Evolutionary conservation across 2,888 invertebrate genomes (phyloP).

Genomic region (Ophion slaviceki): DNA sequence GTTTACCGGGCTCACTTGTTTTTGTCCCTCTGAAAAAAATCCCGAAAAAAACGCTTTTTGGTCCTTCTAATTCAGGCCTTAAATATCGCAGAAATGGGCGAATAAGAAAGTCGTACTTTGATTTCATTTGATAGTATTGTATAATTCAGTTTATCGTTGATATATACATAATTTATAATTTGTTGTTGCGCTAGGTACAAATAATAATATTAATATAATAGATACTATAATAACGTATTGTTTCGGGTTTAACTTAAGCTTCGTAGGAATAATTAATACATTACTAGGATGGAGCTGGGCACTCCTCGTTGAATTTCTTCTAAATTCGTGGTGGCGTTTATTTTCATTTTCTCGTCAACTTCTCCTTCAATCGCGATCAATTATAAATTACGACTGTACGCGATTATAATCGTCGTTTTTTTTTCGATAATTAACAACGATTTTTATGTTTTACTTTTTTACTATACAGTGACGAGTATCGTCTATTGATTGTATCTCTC

Average conservation of each 20-base stretch:
- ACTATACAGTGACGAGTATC: conserved; percentile 60
- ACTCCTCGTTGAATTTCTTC: conserved; percentile 37
- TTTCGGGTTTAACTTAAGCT: conserved; percentile 72
- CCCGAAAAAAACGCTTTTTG: too few species aligned
- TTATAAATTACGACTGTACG: conserved; percentile 56
- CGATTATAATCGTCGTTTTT: conserved; percentile 43
- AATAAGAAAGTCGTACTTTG: conserved; percentile 34
- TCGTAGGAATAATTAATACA: conserved; percentile 67
- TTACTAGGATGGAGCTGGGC: conserved; percentile 64
- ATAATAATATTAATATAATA: conserved; percentile 74
- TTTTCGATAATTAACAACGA: conserved; percentile 45
- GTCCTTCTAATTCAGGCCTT: too few species aligned
- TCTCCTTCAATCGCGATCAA: conserved; percentile 54
- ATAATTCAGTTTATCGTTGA: conserved; percentile 68
- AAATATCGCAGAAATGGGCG: conserved; percentile 1
- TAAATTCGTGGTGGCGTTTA: conserved; percentile 35
- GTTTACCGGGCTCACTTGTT: too few species aligned
- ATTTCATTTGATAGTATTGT: conserved; percentile 64
- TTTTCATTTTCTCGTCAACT: conserved; percentile 23
- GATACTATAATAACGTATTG: conserved; percentile 65
- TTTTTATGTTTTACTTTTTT: conserved; percentile 43
- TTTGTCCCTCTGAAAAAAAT: too few species aligned
- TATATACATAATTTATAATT: conserved; percentile 81
- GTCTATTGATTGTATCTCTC: conserved; percentile 55
- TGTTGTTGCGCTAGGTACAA: conserved; percentile 77